Evolutionary conservation across 2,113 vertebrate genomes (phyloP), one percentile per base, ranked within the genome.

Genomic region (Apus apus): DNA sequence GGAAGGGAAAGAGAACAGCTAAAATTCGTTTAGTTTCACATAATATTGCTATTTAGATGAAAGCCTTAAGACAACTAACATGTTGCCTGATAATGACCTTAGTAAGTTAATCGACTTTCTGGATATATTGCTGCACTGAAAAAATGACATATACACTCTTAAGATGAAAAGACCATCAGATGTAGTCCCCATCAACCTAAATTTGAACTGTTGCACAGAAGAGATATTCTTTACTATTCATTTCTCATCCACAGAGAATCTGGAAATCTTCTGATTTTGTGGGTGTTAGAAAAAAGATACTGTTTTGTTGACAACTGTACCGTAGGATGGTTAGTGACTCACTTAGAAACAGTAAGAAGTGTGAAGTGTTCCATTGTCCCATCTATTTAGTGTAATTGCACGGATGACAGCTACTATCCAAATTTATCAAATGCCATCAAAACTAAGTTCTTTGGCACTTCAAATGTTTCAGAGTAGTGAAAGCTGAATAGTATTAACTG

Each of bases 291-390:
- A 74, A 21, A 48, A 94, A 90, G 54, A 11, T 45, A 60, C 64
- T 48, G 75, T 62, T 93, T 94, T 97, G 93, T 97, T 96, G 89
- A 93, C 88, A 92, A 89, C 84, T 75, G 62, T 78, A 95, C 15
- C 57, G 85, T 29, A 94, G 95, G 85, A 86, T 38, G 88, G 84
- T 95, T 85, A 96, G 66, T 96, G 93, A 96, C 51, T 96, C 94
- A 94, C 84, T 89, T 71, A 84, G 68, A 95, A 96, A 93, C 85
- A 67, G 30, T 54, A 75, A 90, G 46, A 94, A 90, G 92, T 75
- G 92, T 84, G 83, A 96, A 97, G 73, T 40, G 65, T 57, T 94
- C 4, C 0, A 26, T 23, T 46, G 84, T 68, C 85, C 95, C 88
- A 94, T 95, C 94, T 96, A 94, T 92, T 95, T 80, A 91, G 89